A percentile compares a stretch with the other conserved stretches of the same genome.
Evolutionary conservation across 1,140 invertebrate species (phyloP).

Genomic region (Reticulitermes speratus): DNA sequence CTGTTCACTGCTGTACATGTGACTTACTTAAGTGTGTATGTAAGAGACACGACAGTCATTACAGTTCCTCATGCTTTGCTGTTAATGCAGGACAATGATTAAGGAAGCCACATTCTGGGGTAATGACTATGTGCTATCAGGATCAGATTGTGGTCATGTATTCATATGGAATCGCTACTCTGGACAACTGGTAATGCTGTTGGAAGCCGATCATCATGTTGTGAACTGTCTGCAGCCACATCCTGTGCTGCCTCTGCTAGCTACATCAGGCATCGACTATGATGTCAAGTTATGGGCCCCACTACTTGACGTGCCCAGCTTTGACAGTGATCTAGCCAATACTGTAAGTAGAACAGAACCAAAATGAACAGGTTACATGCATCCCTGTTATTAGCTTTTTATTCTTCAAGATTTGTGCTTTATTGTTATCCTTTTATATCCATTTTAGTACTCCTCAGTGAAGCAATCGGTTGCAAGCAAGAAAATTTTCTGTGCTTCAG

Average conservation of each 20-base stretch:
- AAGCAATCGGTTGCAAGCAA: too few species aligned
- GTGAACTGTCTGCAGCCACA: slow-evolving; percentile 88
- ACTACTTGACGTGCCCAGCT: slow-evolving; percentile 55
- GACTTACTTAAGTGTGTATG: too few species aligned
- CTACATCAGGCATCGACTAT: slow-evolving; percentile 88
- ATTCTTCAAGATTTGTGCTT: neutral
- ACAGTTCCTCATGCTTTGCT: neutral
- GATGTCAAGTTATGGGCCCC: slow-evolving; percentile 87
- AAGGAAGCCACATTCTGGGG: slow-evolving; percentile 91
- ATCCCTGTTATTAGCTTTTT: too few species aligned
- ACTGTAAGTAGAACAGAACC: slow-evolving; percentile 58
- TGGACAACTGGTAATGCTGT: slow-evolving; percentile 69
- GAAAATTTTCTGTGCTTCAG: too few species aligned
- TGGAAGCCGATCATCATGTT: slow-evolving; percentile 83
- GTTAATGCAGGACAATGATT: slow-evolving; percentile 72
- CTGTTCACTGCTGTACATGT: too few species aligned
- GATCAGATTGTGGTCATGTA: slow-evolving; percentile 83
- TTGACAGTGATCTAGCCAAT: slow-evolving; percentile 66
- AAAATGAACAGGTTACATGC: neutral
- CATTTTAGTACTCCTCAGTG: neutral
- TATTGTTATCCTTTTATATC: neutral
- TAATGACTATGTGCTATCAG: slow-evolving; percentile 76
- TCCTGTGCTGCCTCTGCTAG: slow-evolving; percentile 75
- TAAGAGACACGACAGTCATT: too few species aligned
- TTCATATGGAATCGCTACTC: slow-evolving; percentile 66